Conservation (phyloP, 1,140 invertebrate genomes). For the Panulirus ornatus region DNA sequence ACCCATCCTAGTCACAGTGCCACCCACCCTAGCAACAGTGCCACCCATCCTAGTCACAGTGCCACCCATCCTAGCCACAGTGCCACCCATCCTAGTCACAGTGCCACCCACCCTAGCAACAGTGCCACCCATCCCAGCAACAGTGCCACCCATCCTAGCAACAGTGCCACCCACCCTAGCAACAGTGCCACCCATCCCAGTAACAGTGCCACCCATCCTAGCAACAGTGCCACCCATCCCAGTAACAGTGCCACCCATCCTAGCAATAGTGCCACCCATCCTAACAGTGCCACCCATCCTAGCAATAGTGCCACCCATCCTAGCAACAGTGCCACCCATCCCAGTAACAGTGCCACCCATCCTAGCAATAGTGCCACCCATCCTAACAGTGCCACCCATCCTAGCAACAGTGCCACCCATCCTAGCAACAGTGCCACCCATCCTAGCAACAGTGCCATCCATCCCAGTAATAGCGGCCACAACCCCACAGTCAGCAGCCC, state of each 20-base stretch:
- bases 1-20: background rate
- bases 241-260: background rate
- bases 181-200: background rate
- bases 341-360: background rate
- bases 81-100: no score
- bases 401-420: background rate
- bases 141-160: background rate
- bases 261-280: no score
- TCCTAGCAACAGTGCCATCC: background rate
- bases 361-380: background rate
- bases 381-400: background rate
- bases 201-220: background rate
- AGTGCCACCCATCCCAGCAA: background rate
- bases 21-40: background rate
- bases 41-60: no score
- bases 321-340: no score
- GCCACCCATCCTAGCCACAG: no score
- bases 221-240: background rate
- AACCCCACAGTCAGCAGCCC: background rate
- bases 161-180: background rate
- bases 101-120: no score
- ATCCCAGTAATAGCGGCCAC: background rate
- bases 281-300: no score
- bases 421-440: background rate
- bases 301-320: no score